Evolutionary conservation across 2,797 vertebrate genomes (phyloP).

Genomic region (Karalla daura): DNA sequence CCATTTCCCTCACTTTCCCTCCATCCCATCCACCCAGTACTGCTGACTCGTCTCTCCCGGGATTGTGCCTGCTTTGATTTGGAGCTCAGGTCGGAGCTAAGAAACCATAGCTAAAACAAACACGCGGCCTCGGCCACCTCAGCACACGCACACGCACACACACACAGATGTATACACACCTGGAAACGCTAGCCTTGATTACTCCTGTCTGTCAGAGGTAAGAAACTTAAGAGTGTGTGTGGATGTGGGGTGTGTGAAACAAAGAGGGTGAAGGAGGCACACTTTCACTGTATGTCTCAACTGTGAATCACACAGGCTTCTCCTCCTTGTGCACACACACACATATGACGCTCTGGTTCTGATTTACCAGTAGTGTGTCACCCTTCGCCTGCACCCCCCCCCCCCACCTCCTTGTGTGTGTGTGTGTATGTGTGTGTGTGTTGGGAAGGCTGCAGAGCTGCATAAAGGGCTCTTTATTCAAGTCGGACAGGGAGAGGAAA

Average conservation of each 20-base stretch:
- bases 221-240: constrained; percentile 27
- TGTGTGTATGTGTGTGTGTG: constrained; percentile 58
- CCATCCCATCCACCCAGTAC: constrained; percentile 56
- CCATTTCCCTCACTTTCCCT: constrained; percentile 29
- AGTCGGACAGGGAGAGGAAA: constrained; percentile 86
- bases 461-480: constrained; percentile 88
- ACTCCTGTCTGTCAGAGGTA: constrained; percentile 38
- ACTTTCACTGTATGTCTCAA: constrained; percentile 42
- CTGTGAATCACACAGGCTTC: constrained; percentile 43
- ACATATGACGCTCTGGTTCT: constrained; percentile 69
- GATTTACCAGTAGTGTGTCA: constrained; percentile 80
- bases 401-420: constrained; percentile 21
- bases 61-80: constrained; percentile 78
- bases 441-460: constrained; percentile 64
- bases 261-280: constrained; percentile 49
- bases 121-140: constrained; percentile 55
- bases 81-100: constrained; percentile 67
- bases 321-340: constrained; percentile 12
- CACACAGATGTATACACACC: constrained; percentile 29
- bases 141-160: constrained; percentile 14
- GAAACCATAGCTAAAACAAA: constrained; percentile 86
- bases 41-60: constrained; percentile 81
- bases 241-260: constrained; percentile 30
- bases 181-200: constrained; percentile 64
- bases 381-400: constrained; percentile 53